Evolutionary conservation across 2,888 invertebrate species (phyloP).

Genomic region (Pristionchus maxplancki): DNA sequence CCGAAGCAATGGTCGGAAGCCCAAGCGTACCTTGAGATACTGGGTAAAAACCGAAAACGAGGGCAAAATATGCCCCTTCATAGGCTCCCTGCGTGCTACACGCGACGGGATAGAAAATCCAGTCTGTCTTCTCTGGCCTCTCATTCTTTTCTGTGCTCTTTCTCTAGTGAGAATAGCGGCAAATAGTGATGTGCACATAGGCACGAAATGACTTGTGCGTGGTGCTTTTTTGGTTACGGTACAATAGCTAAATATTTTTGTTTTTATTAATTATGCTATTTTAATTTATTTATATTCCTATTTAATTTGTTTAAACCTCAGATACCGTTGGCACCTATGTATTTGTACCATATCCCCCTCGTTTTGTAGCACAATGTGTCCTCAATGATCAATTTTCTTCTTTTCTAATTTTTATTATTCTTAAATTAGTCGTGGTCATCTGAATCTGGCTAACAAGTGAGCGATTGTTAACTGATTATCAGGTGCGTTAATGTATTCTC

Average conservation of each 20-base stretch:
- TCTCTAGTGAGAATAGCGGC: not conserved
- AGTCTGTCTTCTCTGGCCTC: slow-evolving; percentile 44
- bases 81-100: not conserved
- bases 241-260: not conserved
- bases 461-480: not conserved
- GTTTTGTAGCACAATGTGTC: no score
- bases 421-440: not conserved
- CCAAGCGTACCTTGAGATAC: slow-evolving; percentile 51
- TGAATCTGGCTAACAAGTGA: not conserved
- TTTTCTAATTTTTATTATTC: not conserved
- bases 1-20: slow-evolving; percentile 49
- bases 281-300: not conserved
- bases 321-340: not conserved
- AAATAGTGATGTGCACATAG: not conserved
- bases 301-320: not conserved
- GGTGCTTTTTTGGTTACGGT: not conserved
- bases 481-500: not conserved
- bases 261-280: not conserved
- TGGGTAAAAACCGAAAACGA: slow-evolving; percentile 39
- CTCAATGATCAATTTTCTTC: not conserved
- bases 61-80: not conserved
- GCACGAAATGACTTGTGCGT: not conserved
- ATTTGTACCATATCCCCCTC: not conserved
- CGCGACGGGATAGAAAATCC: not conserved
- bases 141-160: not conserved